Evolutionary conservation across 2,797 vertebrate species (phyloP), one percentile per base, ranked within the genome.

Genomic region (Danio kyathit): DNA sequence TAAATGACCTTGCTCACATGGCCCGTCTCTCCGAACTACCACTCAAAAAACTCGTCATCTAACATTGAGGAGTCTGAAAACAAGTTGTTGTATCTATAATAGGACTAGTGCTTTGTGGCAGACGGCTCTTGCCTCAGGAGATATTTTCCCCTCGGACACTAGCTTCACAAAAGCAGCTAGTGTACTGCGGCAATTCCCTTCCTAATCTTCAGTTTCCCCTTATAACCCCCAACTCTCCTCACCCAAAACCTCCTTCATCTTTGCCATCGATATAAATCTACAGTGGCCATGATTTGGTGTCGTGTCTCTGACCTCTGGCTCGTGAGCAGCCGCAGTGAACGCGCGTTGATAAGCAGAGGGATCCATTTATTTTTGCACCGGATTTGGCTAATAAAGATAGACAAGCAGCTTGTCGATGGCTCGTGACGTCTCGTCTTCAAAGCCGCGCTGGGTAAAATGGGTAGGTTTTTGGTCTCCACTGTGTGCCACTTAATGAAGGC

Each of bases 371-470:
- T 88, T 83, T 78, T 84, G 64, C 81, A 66, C 65, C 84, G 81
- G 86, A 89, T 88, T 88, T 88, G 74, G 71, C 82, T 87, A 89
- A 89, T 89, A 88, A 90, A 89, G 88, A 89, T 82, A 78, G 85
- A 89, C 86, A 90, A 74, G 84, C 52, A 84, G 85, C 82, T 85
- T 69, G 79, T 81, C 64, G 79, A 82, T 77, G 80, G 80, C 56
- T 78, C 61, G 29, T 73, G 74, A 71, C 54, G 57, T 63, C 60
- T 69, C 56, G 10, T 56, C 75, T 64, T 29, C 67, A 70, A 82
- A 76, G 76, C 81, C 52, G 52, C 49, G 63, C 10, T 67, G 67
- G 66, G 57, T 64, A 29, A 29, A 29, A 57, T 48, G 44, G 1
- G 14, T 54, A 16, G 17, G 54, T 48, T 38, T 63, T 74, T 13